phyloP scores from a whole-genome alignment of 2,113 vertebrate genomes.

The human region GRCh38 chr6:50109001-50109500 shows the following conservation, averaged over 20 bases:
- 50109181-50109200: not conserved
- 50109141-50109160: not conserved
- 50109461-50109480: not conserved
- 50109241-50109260: not conserved
- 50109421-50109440: not conserved
- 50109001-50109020: not conserved
- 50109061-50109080: not conserved
- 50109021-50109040: not conserved
- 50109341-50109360: not conserved
- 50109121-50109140: not conserved
- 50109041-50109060: not conserved
- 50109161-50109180: not conserved
- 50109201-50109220: not conserved
- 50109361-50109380: not conserved
- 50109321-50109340: not conserved
- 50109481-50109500: not conserved
- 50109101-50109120: not conserved
- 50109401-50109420: not conserved
- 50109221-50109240: not conserved
- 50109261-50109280: not conserved
- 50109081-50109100: not conserved
- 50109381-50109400: not conserved
- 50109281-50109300: not conserved
- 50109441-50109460: not conserved
- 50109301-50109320: not conserved